Evolutionary conservation across 2,888 invertebrate species (phyloP), one percentile per base, ranked within the genome.

Genomic region (Cephus rjabovi): DNA sequence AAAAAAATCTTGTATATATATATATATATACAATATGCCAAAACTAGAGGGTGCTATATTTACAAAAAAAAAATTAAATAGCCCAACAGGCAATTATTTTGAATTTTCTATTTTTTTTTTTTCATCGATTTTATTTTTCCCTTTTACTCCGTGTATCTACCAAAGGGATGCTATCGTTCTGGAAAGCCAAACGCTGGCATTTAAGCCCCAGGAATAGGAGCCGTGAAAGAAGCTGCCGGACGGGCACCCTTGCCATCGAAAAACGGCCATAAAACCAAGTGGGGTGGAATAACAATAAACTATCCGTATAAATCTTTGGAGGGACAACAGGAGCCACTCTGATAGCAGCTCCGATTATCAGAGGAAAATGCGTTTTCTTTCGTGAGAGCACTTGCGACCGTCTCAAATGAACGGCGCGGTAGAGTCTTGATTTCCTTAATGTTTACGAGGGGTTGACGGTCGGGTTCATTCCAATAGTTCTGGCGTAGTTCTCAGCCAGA

Each of bases 251-350:
- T 68, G 40, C 68, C 71, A 80, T 83, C 79, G 81, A 86, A 85
- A 83, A 84, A 84, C 87, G 83, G 84, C 88, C 88, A 88, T 89
- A 88, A 89, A 90, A 90, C 87, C 87, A 88, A 89, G 89, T 88
- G 87, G 87, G 85, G 87, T 84, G 86, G 88, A 89, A 90, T 89
- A 89, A 89, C 89, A 89, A 89, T 90, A 89, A 90, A 89, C 89
- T 87, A 89, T 89, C 87, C 86, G 82, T 84, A 89, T 89, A 89
- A 90, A 90, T 90, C 89, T 87, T 82, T 80, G 83, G 83, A 85
- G 85, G 86, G 87, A 87, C 85, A 84, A 84, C 82, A 40, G 83
- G 83, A 82, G 82, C 81, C 81, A 82, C 80, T 86, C 82, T 84
- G 88, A 88, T 88, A 87, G 87, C 85, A 85, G 83, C 79, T 84